These are phyloP conservation scores for Menidia beryllina DNA, from an alignment of 2,113 vertebrate genomes.

Conservation along the genomic window DNA sequence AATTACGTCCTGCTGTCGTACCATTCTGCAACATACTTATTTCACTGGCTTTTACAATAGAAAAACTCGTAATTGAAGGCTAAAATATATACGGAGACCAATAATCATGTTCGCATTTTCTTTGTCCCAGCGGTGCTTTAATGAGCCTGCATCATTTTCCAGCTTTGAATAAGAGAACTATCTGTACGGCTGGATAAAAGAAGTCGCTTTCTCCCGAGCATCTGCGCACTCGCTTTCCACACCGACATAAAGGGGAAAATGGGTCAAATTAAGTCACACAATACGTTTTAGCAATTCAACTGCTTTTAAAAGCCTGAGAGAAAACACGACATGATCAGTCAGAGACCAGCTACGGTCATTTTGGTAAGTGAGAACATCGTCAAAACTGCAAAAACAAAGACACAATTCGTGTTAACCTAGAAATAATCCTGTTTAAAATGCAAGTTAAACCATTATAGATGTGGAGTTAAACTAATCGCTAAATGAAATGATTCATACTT, in stretches of 20 bases:
- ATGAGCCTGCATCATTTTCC: constrained; percentile 58
- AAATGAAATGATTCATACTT: constrained; percentile 16
- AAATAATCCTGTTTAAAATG: too few relatives aligned
- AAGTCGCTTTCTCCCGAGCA: too few relatives aligned
- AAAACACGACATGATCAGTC: too few relatives aligned
- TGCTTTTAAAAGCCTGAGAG: too few relatives aligned
- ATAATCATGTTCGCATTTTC: constrained; percentile 17
- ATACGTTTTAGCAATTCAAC: constrained; percentile 46
- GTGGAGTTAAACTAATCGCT: constrained; percentile 16
- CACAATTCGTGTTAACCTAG: too few relatives aligned
- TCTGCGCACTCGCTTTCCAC: constrained; percentile 22
- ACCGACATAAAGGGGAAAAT: constrained; percentile 42
- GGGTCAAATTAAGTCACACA: constrained; percentile 18
- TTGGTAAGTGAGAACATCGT: constrained; percentile 9
- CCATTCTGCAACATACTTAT: too few relatives aligned
- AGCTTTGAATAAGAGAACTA: constrained; percentile 25
- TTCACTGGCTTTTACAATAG: too few relatives aligned
- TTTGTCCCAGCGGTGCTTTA: constrained; percentile 53
- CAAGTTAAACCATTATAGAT: neutral
- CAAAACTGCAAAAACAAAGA: neutral
- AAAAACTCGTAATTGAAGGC: too few relatives aligned
- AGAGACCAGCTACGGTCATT: constrained; percentile 4
- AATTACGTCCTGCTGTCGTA: too few relatives aligned
- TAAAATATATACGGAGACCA: too few relatives aligned
- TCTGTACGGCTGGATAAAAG: too few relatives aligned